A percentile compares a stretch with the other conserved stretches of the same genome.
These are phyloP conservation scores for Onychostruthus taczanowskii DNA, from an alignment of 2,113 vertebrate genomes.

Conservation along the genomic window DNA sequence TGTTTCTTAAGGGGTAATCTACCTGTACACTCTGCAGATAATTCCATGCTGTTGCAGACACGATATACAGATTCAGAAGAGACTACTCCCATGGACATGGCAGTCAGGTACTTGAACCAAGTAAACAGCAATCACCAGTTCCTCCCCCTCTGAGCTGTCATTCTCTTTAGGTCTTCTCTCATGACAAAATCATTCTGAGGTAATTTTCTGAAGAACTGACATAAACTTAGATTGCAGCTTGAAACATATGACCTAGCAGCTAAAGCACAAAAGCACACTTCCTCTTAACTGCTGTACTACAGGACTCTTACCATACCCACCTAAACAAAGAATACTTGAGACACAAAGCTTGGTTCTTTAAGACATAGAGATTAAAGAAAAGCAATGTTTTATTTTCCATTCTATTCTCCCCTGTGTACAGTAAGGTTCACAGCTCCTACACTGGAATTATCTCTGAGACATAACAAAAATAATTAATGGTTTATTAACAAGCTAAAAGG, in stretches of 20 bases:
- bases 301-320: neutral
- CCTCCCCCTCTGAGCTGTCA: neutral
- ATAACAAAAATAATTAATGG: neutral
- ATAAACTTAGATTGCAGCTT: neutral
- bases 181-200: neutral
- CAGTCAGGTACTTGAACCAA: neutral
- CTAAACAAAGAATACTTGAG: neutral
- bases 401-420: neutral
- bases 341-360: neutral
- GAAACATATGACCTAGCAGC: neutral
- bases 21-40: neutral
- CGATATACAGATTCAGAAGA: neutral
- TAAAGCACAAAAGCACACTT: neutral
- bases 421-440: neutral
- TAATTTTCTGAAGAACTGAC: neutral
- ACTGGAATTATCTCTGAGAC: neutral
- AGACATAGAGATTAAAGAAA: neutral
- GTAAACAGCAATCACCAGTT: neutral
- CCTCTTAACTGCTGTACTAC: neutral
- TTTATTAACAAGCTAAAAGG: neutral
- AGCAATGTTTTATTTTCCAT: neutral
- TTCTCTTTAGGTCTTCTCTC: neutral
- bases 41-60: neutral
- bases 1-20: neutral
- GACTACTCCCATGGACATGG: neutral